Conservation (phyloP, 53 echinoderm and acorn worm species). For the Luidia sarsii region DNA sequence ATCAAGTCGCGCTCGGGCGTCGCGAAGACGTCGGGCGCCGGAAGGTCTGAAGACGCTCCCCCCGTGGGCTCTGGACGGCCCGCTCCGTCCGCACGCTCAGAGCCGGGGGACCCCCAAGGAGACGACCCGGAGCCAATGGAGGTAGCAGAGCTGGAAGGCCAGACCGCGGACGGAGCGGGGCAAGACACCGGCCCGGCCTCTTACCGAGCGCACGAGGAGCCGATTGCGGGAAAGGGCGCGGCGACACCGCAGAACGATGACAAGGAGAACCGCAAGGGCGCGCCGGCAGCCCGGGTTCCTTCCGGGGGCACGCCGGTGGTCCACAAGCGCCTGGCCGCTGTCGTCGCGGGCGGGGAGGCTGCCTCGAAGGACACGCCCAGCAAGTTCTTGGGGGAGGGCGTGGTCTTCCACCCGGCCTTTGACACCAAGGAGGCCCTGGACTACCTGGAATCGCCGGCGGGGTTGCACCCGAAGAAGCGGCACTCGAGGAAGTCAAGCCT, state of each 20-base stretch:
- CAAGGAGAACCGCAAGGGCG: conserved; percentile 35
- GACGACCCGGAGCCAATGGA: background rate
- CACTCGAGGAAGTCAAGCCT: conserved; percentile 84
- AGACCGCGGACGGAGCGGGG: background rate
- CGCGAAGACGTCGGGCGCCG: no score
- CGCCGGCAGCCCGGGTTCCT: background rate
- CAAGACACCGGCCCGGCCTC: no score
- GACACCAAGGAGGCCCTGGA: conserved; percentile 74
- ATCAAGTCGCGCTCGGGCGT: no score
- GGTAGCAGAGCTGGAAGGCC: background rate
- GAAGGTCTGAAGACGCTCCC: no score
- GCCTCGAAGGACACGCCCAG: conserved; percentile 68
- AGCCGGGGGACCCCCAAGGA: background rate
- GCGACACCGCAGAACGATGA: background rate
- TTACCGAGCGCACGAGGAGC: background rate
- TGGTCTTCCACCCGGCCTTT: conserved; percentile 77
- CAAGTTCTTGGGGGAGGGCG: conserved; percentile 53
- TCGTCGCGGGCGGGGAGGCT: conserved; percentile 5
- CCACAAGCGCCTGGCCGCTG: conserved; percentile 41
- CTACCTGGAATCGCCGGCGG: conserved; percentile 73
- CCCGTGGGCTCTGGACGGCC: no score
- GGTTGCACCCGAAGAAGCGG: conserved; percentile 48
- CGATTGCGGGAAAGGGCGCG: background rate
- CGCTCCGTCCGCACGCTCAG: no score
- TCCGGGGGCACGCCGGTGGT: conserved; percentile 20